phyloP scores from a whole-genome alignment of 2,113 vertebrate species.

The Sitta europaea region DNA sequence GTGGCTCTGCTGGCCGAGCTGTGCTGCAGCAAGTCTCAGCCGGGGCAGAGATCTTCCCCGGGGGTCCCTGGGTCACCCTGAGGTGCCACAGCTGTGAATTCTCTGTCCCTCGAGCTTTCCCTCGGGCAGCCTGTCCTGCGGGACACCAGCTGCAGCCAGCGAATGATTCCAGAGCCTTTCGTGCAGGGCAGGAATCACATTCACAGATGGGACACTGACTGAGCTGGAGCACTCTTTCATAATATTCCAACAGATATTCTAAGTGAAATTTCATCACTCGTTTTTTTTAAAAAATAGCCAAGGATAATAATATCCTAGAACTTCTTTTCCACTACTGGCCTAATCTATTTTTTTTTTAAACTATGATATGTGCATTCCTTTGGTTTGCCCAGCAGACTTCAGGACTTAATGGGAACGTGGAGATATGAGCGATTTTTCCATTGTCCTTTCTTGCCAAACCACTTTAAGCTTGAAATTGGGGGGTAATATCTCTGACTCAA shows the following conservation, averaged over 20 bases:
- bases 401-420: conserved; percentile 51
- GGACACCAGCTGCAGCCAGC: neutral
- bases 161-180: neutral
- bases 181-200: neutral
- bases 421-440: conserved; percentile 64
- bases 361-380: conserved; percentile 69
- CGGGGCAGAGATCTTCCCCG: accelerated
- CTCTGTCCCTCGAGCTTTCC: neutral
- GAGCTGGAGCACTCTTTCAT: conserved; percentile 22
- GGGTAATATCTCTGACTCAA: conserved; percentile 62
- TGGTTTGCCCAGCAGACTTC: conserved; percentile 66
- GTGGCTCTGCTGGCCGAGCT: neutral
- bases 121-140: neutral
- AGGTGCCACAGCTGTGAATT: neutral
- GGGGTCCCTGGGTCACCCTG: neutral
- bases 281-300: conserved; percentile 30
- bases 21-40: neutral
- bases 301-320: conserved; percentile 67
- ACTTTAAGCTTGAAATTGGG: conserved; percentile 58
- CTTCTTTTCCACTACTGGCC: conserved; percentile 64
- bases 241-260: conserved; percentile 27
- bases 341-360: conserved; percentile 43
- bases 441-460: conserved; percentile 63
- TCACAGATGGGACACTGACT: conserved; percentile 36
- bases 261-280: conserved; percentile 60